Evolutionary conservation across 2,113 vertebrate genomes (phyloP).

Genomic region (Labeo catla): DNA sequence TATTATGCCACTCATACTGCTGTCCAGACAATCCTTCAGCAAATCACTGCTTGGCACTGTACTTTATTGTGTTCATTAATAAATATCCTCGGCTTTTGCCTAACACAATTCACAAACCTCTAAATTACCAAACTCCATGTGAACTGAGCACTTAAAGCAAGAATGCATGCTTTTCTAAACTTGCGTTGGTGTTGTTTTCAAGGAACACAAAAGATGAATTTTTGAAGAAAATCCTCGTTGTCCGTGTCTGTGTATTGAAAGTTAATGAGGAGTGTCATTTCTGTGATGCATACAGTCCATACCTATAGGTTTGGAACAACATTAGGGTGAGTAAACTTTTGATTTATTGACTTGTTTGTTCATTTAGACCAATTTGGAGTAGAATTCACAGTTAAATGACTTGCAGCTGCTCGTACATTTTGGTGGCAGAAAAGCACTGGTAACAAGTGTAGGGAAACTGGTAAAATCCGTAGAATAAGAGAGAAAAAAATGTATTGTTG

Average conservation of each 20-base stretch:
- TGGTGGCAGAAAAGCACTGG: too few relatives aligned
- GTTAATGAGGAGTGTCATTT: neutral
- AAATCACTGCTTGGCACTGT: conserved; percentile 52
- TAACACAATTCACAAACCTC: conserved; percentile 31
- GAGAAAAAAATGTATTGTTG: too few relatives aligned
- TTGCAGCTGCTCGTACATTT: too few relatives aligned
- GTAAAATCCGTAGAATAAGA: too few relatives aligned
- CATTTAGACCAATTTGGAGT: too few relatives aligned
- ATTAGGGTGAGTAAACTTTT: neutral
- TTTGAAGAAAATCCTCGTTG: neutral
- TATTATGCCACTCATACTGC: conserved; percentile 49
- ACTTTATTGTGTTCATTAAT: conserved; percentile 55
- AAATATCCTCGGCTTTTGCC: conserved; percentile 44
- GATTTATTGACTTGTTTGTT: neutral
- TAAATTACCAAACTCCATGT: conserved; percentile 32
- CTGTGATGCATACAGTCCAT: neutral
- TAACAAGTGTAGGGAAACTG: too few relatives aligned
- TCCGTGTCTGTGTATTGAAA: neutral
- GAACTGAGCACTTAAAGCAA: conserved; percentile 38
- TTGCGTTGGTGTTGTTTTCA: neutral
- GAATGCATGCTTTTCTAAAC: conserved; percentile 19
- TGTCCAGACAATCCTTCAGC: conserved; percentile 41
- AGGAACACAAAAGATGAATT: neutral
- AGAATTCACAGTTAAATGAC: too few relatives aligned
- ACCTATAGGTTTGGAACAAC: neutral